Conservation (phyloP, 2,113 vertebrate species). For the Daubentonia madagascariensis region DNA sequence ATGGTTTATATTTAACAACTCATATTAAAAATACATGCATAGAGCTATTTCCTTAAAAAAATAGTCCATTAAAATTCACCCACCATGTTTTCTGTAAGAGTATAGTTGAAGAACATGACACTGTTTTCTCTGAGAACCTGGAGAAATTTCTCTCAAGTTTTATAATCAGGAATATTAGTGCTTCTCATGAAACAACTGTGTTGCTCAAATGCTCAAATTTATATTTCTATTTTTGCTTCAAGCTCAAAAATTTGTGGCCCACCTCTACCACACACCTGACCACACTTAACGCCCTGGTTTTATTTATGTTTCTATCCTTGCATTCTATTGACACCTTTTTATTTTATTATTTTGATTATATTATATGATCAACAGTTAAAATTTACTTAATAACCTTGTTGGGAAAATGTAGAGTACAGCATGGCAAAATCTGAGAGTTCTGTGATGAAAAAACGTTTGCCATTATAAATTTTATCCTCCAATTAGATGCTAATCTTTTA, state of each 20-base stretch:
- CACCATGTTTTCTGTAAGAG: background rate
- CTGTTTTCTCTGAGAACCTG: slow-evolving; percentile 1
- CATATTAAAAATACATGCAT: background rate
- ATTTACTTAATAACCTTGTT: background rate
- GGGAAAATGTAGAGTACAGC: background rate
- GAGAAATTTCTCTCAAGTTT: background rate
- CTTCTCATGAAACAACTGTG: background rate
- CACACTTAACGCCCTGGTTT: background rate
- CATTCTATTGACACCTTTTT: background rate
- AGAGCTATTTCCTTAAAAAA: background rate
- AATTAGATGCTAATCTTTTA: background rate
- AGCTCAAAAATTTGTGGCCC: background rate
- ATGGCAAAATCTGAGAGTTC: background rate
- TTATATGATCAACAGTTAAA: background rate
- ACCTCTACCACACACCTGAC: background rate
- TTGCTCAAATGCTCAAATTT: background rate
- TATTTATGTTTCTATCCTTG: background rate
- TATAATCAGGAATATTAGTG: background rate
- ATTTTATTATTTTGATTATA: background rate
- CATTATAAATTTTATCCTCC: background rate
- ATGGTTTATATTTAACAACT: background rate
- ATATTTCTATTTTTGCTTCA: background rate
- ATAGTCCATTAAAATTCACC: background rate
- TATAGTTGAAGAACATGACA: background rate
- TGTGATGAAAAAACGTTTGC: background rate